phyloP scores from a whole-genome alignment of 2,113 vertebrate genomes.

The Nothobranchius kuhntae region DNA sequence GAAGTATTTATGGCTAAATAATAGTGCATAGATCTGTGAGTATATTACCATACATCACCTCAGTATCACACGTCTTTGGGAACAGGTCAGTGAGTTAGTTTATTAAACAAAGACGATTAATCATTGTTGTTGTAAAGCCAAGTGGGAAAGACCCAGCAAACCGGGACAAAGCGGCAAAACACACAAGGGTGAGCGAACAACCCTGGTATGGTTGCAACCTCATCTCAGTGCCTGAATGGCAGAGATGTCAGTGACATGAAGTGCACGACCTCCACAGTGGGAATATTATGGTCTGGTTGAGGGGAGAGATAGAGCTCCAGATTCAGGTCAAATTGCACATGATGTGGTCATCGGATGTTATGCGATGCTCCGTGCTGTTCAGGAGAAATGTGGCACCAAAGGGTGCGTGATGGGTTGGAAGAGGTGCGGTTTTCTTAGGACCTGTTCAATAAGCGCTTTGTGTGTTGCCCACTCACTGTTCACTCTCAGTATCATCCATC shows the following conservation, averaged over 20 bases:
- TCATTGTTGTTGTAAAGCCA: slow-evolving; percentile 48
- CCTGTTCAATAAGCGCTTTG: slow-evolving; percentile 19
- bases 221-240: slow-evolving; percentile 21
- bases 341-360: slow-evolving; percentile 15
- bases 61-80: slow-evolving; percentile 10
- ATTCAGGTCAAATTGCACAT: slow-evolving; percentile 34
- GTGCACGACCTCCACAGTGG: slow-evolving; percentile 40
- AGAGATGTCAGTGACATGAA: slow-evolving; percentile 50
- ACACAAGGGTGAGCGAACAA: slow-evolving; percentile 35
- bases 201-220: slow-evolving; percentile 32
- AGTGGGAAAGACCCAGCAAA: slow-evolving; percentile 25
- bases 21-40: slow-evolving; percentile 15
- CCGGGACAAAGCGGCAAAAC: slow-evolving; percentile 39
- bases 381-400: not conserved
- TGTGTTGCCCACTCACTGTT: slow-evolving; percentile 16
- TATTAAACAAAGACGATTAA: slow-evolving; percentile 56
- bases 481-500: slow-evolving; percentile 39
- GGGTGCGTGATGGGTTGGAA: slow-evolving; percentile 1
- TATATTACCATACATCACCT: slow-evolving; percentile 13
- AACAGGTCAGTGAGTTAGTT: slow-evolving; percentile 36
- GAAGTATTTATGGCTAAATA: slow-evolving; percentile 15
- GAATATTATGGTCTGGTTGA: slow-evolving; percentile 56
- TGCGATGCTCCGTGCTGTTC: not conserved
- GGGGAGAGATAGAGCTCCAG: slow-evolving; percentile 26
- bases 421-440: slow-evolving; percentile 5